Evolutionary conservation across 2,888 invertebrate species (phyloP), one percentile per base, ranked within the genome.

Genomic region (Sepiola atlantica): DNA sequence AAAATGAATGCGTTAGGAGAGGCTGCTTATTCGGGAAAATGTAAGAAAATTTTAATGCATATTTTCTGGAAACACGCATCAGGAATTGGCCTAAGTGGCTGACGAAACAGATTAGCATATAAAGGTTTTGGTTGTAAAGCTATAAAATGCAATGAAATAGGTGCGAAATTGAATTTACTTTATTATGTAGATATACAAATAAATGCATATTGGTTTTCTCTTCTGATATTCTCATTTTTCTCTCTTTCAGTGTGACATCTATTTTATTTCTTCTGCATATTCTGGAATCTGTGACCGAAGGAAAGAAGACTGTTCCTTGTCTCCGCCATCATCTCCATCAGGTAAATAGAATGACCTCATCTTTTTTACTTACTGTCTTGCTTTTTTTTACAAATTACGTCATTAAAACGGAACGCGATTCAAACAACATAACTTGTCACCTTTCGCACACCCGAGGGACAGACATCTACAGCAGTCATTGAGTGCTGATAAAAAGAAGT

Each of bases 181-280:
- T n/a, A n/a, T n/a, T n/a, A n/a, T n/a, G n/a, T n/a, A n/a, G n/a
- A n/a, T n/a, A n/a, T n/a, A n/a, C n/a, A n/a, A n/a, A n/a, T n/a
- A n/a, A n/a, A n/a, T n/a, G n/a, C n/a, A n/a, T n/a, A n/a, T n/a
- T n/a, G n/a, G n/a, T n/a, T n/a, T n/a, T n/a, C n/a, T 45, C 45
- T 45, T 45, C 2, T 61, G 8, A 24, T 24, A 21, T 61, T 92
- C 8, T 92, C 0, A 28, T 24, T 18, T 54, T 92, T 92, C 28
- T 28, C 93, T 91, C 94, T 95, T 96, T 94, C 95, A 97, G 97
- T 96, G 96, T 95, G 97, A 97, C 95, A 97, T 97, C 77, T 97
- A 96, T 94, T 97, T 97, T 94, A 96, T 96, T 32, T 96, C 97
- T 1, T 96, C 96, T 32, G 97, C 96, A 12, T 95, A 95, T 35